A percentile compares a stretch with the other conserved stretches of the same genome.
phyloP scores from a whole-genome alignment of 2,888 invertebrate species.

The Stenichneumon culpator region DNA sequence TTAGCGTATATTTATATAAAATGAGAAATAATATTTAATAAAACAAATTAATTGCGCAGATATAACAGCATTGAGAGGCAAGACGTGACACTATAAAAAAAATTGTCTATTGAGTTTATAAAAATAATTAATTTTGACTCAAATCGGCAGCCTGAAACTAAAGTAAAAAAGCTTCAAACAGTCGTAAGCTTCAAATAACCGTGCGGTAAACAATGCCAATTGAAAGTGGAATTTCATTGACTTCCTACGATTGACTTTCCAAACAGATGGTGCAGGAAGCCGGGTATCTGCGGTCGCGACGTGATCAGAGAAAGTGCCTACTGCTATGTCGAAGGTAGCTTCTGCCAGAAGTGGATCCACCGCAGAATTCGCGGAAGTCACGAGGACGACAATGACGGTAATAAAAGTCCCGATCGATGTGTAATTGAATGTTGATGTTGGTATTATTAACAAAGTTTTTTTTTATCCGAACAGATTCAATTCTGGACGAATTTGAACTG shows the following conservation, averaged over 20 bases:
- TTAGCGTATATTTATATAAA: too few species aligned
- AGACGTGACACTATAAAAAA: not conserved
- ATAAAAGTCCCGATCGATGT: constrained; percentile 24
- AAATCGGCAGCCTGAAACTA: not conserved
- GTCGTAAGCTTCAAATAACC: too few species aligned
- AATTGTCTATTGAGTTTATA: not conserved
- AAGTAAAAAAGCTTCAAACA: not conserved
- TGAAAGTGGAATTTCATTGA: constrained; percentile 33
- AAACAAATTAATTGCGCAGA: too few species aligned
- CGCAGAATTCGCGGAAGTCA: constrained; percentile 81
- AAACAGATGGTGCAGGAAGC: constrained; percentile 90
- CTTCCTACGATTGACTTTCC: constrained; percentile 25
- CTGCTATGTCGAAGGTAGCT: constrained; percentile 93
- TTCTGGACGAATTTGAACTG: constrained; percentile 79
- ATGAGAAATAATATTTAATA: too few species aligned
- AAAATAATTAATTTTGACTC: too few species aligned
- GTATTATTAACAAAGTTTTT: not conserved
- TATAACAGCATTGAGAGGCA: too few species aligned
- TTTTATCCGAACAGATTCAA: constrained; percentile 71
- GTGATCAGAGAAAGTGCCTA: constrained; percentile 93
- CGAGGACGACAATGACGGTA: constrained; percentile 81
- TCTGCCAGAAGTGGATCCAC: constrained; percentile 90
- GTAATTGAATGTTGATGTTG: not conserved
- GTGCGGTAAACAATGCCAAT: not conserved
- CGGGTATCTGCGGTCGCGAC: constrained; percentile 91